A percentile compares a stretch with the other conserved stretches of the same genome.
Evolutionary conservation across 2,888 invertebrate species (phyloP).

Genomic region (Morpho achilles): DNA sequence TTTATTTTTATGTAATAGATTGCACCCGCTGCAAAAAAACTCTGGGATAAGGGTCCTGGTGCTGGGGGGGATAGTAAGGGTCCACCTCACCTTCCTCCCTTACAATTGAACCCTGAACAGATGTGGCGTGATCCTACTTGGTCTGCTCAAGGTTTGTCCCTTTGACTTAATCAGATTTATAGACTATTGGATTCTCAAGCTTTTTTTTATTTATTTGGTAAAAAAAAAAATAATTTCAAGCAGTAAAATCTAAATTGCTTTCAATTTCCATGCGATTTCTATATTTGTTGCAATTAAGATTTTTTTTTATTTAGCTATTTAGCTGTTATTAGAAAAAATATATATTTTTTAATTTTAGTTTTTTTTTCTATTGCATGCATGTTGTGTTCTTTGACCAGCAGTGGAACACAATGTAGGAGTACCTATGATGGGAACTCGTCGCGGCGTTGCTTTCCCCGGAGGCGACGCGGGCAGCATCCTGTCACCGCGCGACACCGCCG

Average conservation of each 20-base stretch:
- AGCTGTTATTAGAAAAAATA: too few species aligned
- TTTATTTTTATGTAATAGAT: constrained; percentile 80
- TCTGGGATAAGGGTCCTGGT: constrained; percentile 90
- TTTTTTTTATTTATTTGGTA: too few species aligned
- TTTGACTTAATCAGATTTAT: neutral
- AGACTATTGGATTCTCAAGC: too few species aligned
- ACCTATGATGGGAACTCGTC: constrained; percentile 84
- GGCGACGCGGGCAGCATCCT: constrained; percentile 81
- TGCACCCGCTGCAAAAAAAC: constrained; percentile 95
- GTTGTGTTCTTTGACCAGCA: constrained; percentile 31
- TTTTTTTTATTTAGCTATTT: too few species aligned
- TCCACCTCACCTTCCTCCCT: constrained; percentile 85
- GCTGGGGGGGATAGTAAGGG: constrained; percentile 88
- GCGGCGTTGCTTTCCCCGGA: constrained; percentile 83
- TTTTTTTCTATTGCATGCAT: too few species aligned
- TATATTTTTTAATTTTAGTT: too few species aligned
- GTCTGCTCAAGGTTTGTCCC: constrained; percentile 89
- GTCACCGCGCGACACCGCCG: constrained; percentile 93
- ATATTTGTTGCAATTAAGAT: too few species aligned
- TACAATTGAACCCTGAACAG: constrained; percentile 84
- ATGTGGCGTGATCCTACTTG: constrained; percentile 96
- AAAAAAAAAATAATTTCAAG: too few species aligned
- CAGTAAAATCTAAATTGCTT: too few species aligned
- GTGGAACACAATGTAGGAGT: constrained; percentile 72
- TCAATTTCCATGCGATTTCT: too few species aligned